These are phyloP conservation scores for Cancer borealis DNA, from an alignment of 2,888 invertebrate species.

Conservation along the genomic window DNA sequence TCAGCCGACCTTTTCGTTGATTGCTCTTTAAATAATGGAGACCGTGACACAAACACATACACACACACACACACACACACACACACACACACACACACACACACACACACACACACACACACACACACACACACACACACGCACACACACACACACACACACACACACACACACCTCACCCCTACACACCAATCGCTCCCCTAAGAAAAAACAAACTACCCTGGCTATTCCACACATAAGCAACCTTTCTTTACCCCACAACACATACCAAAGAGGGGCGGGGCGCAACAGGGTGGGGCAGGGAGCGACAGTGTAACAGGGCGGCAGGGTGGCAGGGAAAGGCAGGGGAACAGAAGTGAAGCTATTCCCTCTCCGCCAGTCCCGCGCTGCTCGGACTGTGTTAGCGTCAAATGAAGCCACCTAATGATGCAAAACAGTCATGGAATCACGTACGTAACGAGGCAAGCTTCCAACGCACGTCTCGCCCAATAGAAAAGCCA, in stretches of 20 bases:
- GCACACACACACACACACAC: no score
- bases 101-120: no score
- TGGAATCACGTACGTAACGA: not conserved
- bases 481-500: not conserved
- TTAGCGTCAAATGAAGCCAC: not conserved
- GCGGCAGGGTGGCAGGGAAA: not conserved
- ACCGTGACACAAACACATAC: no score
- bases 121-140: no score
- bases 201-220: not conserved
- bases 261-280: no score
- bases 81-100: no score
- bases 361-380: not conserved
- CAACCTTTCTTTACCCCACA: not conserved
- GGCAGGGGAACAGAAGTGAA: not conserved
- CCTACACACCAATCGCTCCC: no score
- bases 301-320: not conserved
- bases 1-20: not conserved
- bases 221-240: not conserved
- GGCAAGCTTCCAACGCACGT: not conserved
- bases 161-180: no score
- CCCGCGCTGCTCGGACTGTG: not conserved
- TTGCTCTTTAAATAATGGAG: not conserved
- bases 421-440: conserved; percentile 20
- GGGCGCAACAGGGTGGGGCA: not conserved
- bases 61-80: no score